Base-by-base conservation (phyloP, 2,113 vertebrate genomes). In the Orycteropus afer region DNA sequence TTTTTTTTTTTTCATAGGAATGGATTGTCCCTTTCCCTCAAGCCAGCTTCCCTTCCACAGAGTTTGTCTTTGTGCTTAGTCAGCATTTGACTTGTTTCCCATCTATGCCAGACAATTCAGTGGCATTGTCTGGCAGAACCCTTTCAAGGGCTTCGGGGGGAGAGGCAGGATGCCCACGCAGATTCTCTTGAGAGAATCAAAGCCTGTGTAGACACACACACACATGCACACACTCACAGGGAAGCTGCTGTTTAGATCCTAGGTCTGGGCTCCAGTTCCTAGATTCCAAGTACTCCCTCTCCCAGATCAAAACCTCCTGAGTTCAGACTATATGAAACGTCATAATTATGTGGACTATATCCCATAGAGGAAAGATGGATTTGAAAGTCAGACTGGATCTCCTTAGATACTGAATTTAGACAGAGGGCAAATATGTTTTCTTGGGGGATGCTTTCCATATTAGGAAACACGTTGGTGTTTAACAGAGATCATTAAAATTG, bases 61-160 rank as follows among this genome's bases (percentile, higher is more conserved):
- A 73, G 17, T 81, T 65, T 85, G 32, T 65, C 71, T 89, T 96
- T 76, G 84, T 94, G 77, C 77, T 95, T 95, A 85, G 95, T 98
- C 98, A 98, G 97, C 97, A 96, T 81, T 96, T 98, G 96, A 97
- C 93, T 97, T 81, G 78, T 94, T 97, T 93, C 92, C 95, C 96
- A 17, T 96, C 42, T 95, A 57, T 67, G 90, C 92, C 94, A 86
- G 96, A 89, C 95, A 95, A 76, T 95, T 91, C 79, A 65, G 93
- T 91, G 96, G 51, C 95, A 93, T 95, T 96, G 90, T 97, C 86
- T 94, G 86, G 95, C 78, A 94, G 97, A 96, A 87, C 93, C 89
- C 97, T 97, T 98, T 97, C 49, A 61, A 2, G 49, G 61, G 34
- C 79, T 67, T 45, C 49, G 57, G 32, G 8, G 47, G 47, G 40